Evolutionary conservation across 2,888 invertebrate species (phyloP).

Genomic region (Oscheius sp.): DNA sequence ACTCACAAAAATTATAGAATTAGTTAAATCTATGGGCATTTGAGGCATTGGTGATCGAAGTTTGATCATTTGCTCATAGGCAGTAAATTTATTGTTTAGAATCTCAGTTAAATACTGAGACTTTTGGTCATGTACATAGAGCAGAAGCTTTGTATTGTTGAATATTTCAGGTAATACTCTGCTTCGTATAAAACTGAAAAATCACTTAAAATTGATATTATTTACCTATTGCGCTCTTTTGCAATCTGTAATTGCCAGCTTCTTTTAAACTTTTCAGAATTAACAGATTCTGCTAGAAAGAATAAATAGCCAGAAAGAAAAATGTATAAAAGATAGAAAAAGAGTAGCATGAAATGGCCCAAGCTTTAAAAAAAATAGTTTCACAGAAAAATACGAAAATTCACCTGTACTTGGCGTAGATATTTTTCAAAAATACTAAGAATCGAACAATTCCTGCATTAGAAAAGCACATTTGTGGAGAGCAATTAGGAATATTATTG

Average conservation of each 20-base stretch:
- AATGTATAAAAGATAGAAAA: conserved; percentile 39
- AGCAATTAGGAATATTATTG: not conserved
- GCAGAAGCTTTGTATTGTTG: conserved; percentile 54
- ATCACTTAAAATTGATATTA: not conserved
- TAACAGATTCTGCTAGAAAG: conserved; percentile 37
- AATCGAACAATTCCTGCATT: conserved; percentile 28
- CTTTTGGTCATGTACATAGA: conserved; percentile 53
- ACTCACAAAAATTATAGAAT: conserved; percentile 46
- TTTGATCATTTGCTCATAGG: conserved; percentile 42
- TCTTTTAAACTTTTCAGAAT: not conserved
- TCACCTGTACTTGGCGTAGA: conserved; percentile 42
- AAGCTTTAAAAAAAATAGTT: conserved; percentile 21
- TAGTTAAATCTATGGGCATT: conserved; percentile 35
- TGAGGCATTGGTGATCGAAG: conserved; percentile 43
- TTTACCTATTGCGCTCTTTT: conserved; percentile 23
- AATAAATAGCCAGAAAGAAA: conserved; percentile 37
- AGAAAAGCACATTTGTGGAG: conserved; percentile 29
- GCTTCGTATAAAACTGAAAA: conserved; percentile 36
- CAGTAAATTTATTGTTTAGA: conserved; percentile 35
- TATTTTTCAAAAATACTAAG: conserved; percentile 35
- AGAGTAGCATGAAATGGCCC: conserved; percentile 42
- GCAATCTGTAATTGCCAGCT: conserved; percentile 18
- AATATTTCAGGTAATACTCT: conserved; percentile 55
- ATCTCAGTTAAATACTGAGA: conserved; percentile 38
- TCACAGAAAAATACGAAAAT: not conserved